Conservation (phyloP, 2,113 vertebrate genomes). For the Paradisaea rubra region DNA sequence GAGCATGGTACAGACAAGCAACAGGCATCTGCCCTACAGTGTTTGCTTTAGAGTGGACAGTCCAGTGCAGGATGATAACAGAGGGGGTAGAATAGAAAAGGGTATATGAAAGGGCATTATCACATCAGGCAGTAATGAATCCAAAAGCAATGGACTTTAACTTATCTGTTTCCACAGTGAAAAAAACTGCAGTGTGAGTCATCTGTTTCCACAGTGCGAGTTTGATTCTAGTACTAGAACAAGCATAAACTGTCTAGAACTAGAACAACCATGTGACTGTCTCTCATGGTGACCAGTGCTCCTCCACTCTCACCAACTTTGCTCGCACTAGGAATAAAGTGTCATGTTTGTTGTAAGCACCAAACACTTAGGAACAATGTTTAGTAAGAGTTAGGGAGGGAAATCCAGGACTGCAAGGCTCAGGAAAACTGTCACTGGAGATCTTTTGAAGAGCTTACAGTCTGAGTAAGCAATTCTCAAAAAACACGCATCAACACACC, state of each 20-base stretch:
- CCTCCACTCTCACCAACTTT: not conserved
- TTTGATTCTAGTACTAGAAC: not conserved
- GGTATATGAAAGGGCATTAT: not conserved
- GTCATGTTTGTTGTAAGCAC: not conserved
- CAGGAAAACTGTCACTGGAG: not conserved
- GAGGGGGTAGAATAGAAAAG: not conserved
- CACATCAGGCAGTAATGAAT: not conserved
- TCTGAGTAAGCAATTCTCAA: not conserved
- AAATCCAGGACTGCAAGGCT: not conserved
- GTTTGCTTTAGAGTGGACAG: not conserved
- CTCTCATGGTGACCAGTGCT: not conserved
- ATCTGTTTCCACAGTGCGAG: not conserved
- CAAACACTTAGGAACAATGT: not conserved
- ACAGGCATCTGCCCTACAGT: not conserved
- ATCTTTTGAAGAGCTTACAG: not conserved
- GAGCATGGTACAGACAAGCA: not conserved
- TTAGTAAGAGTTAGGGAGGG: not conserved
- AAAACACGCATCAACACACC: not conserved
- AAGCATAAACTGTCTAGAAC: not conserved
- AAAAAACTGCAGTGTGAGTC: not conserved
- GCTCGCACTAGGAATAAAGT: not conserved
- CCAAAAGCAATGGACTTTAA: not conserved
- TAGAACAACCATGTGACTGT: not conserved
- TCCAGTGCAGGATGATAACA: not conserved
- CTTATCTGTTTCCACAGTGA: not conserved